These are phyloP conservation scores for Drosophila watanabei DNA, from an alignment of 1,140 invertebrate genomes.

Conservation along the genomic window DNA sequence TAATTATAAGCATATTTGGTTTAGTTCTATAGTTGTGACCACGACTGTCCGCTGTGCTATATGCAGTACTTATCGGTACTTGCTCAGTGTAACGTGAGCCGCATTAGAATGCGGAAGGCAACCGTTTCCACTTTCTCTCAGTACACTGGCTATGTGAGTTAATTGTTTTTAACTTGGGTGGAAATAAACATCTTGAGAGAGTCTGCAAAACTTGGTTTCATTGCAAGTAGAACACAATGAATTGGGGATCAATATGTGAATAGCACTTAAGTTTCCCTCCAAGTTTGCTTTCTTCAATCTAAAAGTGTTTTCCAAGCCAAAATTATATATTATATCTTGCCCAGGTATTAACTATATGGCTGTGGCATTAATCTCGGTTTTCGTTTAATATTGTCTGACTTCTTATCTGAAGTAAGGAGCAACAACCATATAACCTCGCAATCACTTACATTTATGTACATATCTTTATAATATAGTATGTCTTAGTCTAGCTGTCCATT, in stretches of 20 bases:
- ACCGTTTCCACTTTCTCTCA: slow-evolving; percentile 37
- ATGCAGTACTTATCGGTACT: slow-evolving; percentile 21
- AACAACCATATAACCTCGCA: not conserved
- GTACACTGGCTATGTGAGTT: slow-evolving; percentile 30
- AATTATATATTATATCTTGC: not conserved
- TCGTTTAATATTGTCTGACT: not conserved
- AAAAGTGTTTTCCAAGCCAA: not conserved
- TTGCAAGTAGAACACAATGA: not conserved
- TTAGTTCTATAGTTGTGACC: slow-evolving; percentile 3
- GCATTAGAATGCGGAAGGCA: slow-evolving; percentile 43
- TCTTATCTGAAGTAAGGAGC: slow-evolving; percentile 1
- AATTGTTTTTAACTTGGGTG: slow-evolving; percentile 35
- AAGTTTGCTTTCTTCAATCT: not conserved
- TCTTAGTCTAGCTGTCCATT: not conserved
- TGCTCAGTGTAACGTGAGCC: slow-evolving; percentile 34
- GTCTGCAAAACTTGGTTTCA: slow-evolving; percentile 1
- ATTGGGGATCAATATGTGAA: slow-evolving; percentile 6
- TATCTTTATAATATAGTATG: too few relatives aligned
- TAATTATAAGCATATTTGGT: not conserved
- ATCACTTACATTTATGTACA: too few relatives aligned
- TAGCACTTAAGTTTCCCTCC: not conserved
- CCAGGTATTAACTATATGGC: not conserved
- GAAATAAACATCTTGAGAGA: slow-evolving; percentile 15
- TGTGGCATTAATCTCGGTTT: not conserved
- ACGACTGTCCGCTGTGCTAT: slow-evolving; percentile 4